Base-by-base conservation (phyloP, 2,888 invertebrate species). In the Aleiodes alternator region DNA sequence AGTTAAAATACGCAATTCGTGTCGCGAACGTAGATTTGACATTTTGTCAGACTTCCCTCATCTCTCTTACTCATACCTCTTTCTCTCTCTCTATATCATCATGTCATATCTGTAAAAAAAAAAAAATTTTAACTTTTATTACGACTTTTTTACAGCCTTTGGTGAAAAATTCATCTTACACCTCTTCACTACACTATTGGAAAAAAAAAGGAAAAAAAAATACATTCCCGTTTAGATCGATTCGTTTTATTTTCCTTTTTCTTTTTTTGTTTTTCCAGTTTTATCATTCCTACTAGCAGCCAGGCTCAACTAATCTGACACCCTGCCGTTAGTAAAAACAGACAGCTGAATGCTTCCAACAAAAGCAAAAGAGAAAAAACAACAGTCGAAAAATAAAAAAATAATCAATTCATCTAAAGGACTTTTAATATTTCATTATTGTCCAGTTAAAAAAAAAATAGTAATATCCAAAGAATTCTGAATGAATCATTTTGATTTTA, bases 241-340 rank as follows among this genome's bases (percentile, higher is more conserved):
- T 43, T 43, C 43, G 43, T 43, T 43, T 23, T 43, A 43, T 43
- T 43, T 9, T 34, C 34, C 34, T 34, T 6, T 43, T 43, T 43
- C 6, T 43, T 6, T 43, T 43, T 43, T 3, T 8, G 43, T 43
- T 9, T 43, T 9, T 3, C 43, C 43, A 43, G 9, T 43, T 43
- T 43, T 43, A 11, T 43, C 43, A 9, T 43, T 43, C 43, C 16
- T 55, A n/a, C 55, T 16, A 64, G 43, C 48, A 48, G 38, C 61
- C 16, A 11, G 16, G 64, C 9, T 14, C 43, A 43, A 64, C 48
- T 64, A 64, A 64, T 64, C n/a, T 64, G 64, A 64, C 64, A 64
- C 64, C 14, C 48, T 43, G 43, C 9, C 64, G 16, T 43, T 64
- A 16, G 64, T 48, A 38, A 64, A 64, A 64, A 64, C 43, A 64